Conservation (phyloP, 2,888 invertebrate species). For the Macrophya annulata region DNA sequence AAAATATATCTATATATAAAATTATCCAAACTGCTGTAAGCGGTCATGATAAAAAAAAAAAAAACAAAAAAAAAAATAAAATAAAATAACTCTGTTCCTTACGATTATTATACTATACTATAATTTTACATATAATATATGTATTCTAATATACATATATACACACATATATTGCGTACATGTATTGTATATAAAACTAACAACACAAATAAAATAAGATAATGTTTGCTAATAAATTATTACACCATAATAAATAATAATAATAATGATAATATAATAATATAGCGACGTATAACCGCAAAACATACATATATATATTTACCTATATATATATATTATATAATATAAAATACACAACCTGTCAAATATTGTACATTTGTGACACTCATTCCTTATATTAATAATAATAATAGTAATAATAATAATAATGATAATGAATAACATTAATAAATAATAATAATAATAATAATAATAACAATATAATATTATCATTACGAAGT, state of each 20-base stretch:
- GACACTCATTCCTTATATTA: constrained; percentile 66
- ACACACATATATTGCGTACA: constrained; percentile 6
- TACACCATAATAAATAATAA: constrained; percentile 31
- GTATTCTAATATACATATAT: neutral
- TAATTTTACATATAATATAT: neutral
- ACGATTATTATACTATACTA: constrained; percentile 19
- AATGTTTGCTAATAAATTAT: constrained; percentile 42
- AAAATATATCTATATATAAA: no score
- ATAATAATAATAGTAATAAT: constrained; percentile 25
- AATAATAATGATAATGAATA: constrained; percentile 18
- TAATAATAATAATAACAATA: neutral
- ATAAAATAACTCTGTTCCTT: constrained; percentile 54
- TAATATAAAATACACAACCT: constrained; percentile 59
- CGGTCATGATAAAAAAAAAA: neutral
- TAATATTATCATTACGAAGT: constrained; percentile 4
- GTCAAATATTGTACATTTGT: constrained; percentile 75
- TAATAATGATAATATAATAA: constrained; percentile 37
- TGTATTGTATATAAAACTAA: constrained; percentile 21
- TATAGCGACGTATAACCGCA: neutral
- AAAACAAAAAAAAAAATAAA: neutral
- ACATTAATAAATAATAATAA: constrained; percentile 5
- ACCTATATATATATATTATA: constrained; percentile 18
- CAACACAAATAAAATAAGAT: constrained; percentile 31
- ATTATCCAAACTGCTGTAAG: constrained; percentile 16
- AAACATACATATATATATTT: constrained; percentile 46